phyloP scores from a whole-genome alignment of 2,113 vertebrate species.

The Cyprinodon brontotheroides region DNA sequence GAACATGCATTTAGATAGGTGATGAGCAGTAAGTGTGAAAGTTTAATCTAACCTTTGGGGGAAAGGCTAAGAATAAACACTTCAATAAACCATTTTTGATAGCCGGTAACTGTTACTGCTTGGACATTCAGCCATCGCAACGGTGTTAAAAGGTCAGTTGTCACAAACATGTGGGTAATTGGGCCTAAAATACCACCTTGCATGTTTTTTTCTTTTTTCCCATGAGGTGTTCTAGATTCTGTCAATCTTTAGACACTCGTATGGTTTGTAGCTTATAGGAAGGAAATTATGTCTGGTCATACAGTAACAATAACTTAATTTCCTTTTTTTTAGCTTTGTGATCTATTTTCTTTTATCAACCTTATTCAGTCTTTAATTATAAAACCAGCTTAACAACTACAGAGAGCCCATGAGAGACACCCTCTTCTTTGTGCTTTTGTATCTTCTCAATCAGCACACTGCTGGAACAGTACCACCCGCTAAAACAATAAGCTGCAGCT shows the following conservation, averaged over 20 bases:
- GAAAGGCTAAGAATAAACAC: constrained; percentile 74
- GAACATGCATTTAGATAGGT: constrained; percentile 53
- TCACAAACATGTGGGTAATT: constrained; percentile 75
- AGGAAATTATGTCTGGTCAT: constrained; percentile 41
- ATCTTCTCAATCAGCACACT: too few relatives aligned
- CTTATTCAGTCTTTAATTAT: neutral
- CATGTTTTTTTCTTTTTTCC: constrained; percentile 60
- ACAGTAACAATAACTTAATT: constrained; percentile 14
- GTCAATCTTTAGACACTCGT: constrained; percentile 55
- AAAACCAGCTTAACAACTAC: too few relatives aligned
- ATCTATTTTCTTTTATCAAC: constrained; percentile 9
- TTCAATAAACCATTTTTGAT: constrained; percentile 75
- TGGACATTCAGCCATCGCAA: constrained; percentile 61
- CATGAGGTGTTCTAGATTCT: constrained; percentile 34
- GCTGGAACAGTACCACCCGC: too few relatives aligned
- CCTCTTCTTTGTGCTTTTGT: neutral
- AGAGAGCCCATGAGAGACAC: too few relatives aligned
- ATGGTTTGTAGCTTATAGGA: constrained; percentile 41
- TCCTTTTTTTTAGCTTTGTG: neutral
- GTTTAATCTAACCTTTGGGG: constrained; percentile 70
- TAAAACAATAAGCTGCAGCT: too few relatives aligned
- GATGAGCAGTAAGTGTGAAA: constrained; percentile 50
- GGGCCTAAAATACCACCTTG: constrained; percentile 72
- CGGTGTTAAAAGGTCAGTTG: constrained; percentile 73
- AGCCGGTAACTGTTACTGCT: constrained; percentile 62